Evolutionary conservation across 2,888 invertebrate genomes (phyloP).

Genomic region (Pseudococcus longispinus): DNA sequence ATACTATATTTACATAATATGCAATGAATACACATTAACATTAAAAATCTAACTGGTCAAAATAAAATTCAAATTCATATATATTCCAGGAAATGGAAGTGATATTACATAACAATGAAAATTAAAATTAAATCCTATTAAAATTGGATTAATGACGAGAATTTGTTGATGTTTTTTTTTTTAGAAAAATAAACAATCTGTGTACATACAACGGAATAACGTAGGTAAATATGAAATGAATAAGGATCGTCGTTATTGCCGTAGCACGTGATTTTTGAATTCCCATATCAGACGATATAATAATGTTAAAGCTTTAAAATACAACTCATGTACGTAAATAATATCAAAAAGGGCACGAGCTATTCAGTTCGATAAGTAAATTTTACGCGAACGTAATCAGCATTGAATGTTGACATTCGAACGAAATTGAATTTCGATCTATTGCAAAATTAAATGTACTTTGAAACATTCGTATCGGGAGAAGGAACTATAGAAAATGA

Average conservation of each 20-base stretch:
- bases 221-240: neutral
- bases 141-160: neutral
- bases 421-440: neutral
- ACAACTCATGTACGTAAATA: neutral
- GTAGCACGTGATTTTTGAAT: constrained; percentile 41
- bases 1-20: constrained; percentile 21
- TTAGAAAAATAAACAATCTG: neutral
- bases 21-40: neutral
- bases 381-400: neutral
- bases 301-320: neutral
- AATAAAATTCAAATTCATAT: constrained; percentile 3
- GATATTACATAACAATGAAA: neutral
- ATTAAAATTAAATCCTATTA: neutral
- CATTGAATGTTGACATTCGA: neutral
- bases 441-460: neutral
- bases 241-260: constrained; percentile 15
- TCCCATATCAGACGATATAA: neutral
- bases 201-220: neutral
- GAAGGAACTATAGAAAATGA: constrained; percentile 27
- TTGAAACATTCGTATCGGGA: neutral
- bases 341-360: neutral
- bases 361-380: neutral
- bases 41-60: neutral
- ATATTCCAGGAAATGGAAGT: neutral
- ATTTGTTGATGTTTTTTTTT: neutral